Percentiles rank a stretch among this genome's conserved stretches.
phyloP scores from a whole-genome alignment of 2,888 invertebrate species.

The Andrena haemorrhoa region DNA sequence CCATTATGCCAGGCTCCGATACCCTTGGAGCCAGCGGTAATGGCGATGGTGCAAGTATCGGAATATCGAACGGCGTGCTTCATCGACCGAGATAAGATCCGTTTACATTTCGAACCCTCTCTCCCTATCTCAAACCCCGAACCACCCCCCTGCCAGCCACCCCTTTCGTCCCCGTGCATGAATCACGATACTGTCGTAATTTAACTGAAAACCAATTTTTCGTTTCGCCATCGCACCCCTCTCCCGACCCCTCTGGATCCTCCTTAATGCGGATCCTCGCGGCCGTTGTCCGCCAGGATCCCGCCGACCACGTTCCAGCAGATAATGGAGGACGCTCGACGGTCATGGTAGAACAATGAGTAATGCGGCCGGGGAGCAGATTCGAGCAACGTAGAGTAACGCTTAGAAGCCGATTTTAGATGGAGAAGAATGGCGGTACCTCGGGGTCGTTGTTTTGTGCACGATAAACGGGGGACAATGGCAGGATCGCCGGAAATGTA shows the following conservation, averaged over 20 bases:
- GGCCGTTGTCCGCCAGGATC: constrained; percentile 12
- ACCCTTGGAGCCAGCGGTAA: constrained; percentile 54
- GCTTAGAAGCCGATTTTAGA: constrained; percentile 54
- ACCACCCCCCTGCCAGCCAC: not conserved
- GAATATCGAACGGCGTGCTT: constrained; percentile 73
- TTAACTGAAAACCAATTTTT: constrained; percentile 72
- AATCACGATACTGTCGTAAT: constrained; percentile 70
- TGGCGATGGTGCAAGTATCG: constrained; percentile 53
- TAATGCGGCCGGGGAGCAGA: constrained; percentile 51
- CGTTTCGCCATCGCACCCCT: constrained; percentile 54
- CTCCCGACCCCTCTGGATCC: constrained; percentile 23
- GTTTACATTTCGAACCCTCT: constrained; percentile 68
- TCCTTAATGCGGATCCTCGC: constrained; percentile 38
- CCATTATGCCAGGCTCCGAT: constrained; percentile 68
- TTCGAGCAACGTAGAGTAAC: constrained; percentile 44
- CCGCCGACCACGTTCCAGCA: not conserved
- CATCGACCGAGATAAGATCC: constrained; percentile 76
- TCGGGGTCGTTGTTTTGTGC: constrained; percentile 45
- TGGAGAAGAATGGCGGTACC: constrained; percentile 51
- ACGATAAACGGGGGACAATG: constrained; percentile 60
- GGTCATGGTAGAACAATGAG: constrained; percentile 62
- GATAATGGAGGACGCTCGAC: constrained; percentile 50
- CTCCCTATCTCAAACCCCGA: not conserved
- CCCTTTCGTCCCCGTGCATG: constrained; percentile 51
- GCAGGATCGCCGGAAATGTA: constrained; percentile 53